Evolutionary conservation across 2,888 invertebrate species (phyloP).

Genomic region (Notodonta ziczac): DNA sequence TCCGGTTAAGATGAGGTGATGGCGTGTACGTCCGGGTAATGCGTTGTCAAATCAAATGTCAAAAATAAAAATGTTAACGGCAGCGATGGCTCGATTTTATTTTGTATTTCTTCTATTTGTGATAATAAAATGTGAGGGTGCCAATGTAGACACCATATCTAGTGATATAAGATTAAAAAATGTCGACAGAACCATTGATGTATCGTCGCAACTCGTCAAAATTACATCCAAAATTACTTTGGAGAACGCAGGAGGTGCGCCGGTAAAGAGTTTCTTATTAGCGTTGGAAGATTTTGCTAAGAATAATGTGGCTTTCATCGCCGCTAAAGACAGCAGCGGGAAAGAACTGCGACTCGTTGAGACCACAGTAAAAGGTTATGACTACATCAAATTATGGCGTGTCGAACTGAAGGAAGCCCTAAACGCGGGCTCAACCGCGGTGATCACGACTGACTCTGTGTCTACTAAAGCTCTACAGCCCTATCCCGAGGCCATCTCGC

Average conservation of each 20-base stretch:
- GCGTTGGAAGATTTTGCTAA: conserved; percentile 87
- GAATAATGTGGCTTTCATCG: conserved; percentile 89
- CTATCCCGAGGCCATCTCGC: conserved; percentile 94
- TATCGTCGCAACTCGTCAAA: conserved; percentile 95
- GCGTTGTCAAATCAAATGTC: conserved; percentile 75
- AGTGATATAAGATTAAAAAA: conserved; percentile 88
- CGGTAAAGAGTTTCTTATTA: conserved; percentile 89
- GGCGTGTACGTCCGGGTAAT: conserved; percentile 77
- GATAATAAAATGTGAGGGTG: conserved; percentile 57
- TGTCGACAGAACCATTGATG: conserved; percentile 94
- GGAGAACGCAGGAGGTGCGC: conserved; percentile 91
- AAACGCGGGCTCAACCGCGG: conserved; percentile 83
- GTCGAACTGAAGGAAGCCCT: conserved; percentile 86
- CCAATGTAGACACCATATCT: conserved; percentile 75
- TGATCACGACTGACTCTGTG: conserved; percentile 88
- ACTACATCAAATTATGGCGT: conserved; percentile 79
- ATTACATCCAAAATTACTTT: conserved; percentile 91
- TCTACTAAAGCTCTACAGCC: conserved; percentile 91
- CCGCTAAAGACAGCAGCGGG: conserved; percentile 86
- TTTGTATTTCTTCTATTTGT: conserved; percentile 64
- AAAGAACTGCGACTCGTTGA: conserved; percentile 84
- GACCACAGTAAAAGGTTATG: conserved; percentile 79
- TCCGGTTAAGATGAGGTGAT: conserved; percentile 52
- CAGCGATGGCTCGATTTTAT: conserved; percentile 67
- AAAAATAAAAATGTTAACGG: conserved; percentile 62